Evolutionary conservation across 2,797 vertebrate genomes (phyloP).

Genomic region (Eleutherodactylus coqui): DNA sequence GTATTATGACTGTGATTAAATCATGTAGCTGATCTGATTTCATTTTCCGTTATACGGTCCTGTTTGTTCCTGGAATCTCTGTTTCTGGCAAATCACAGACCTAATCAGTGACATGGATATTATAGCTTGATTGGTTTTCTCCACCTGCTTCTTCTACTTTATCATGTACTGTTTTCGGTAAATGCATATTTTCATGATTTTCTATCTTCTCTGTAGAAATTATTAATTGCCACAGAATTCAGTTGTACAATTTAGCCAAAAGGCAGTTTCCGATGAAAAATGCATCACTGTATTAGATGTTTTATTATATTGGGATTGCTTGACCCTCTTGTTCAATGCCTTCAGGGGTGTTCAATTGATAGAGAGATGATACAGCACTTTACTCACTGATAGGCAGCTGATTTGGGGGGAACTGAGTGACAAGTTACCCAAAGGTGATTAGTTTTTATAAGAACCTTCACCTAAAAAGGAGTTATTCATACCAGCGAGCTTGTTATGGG

Average conservation of each 20-base stretch:
- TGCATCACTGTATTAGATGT: neutral
- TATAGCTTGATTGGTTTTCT: neutral
- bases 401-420: neutral
- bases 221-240: neutral
- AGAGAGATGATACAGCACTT: neutral
- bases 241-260: neutral
- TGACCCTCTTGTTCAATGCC: no score
- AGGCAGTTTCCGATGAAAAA: neutral
- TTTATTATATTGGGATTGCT: no score
- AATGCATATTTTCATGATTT: neutral
- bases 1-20: neutral
- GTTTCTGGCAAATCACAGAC: slow-evolving; percentile 19
- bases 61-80: slow-evolving; percentile 16
- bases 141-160: neutral
- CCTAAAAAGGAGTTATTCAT: neutral
- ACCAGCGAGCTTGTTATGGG: neutral
- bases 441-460: neutral
- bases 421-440: neutral
- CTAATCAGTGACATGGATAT: neutral
- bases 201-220: neutral
- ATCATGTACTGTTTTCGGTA: neutral
- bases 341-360: no score
- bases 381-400: neutral
- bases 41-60: neutral
- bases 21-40: slow-evolving; percentile 2